Percentiles rank a stretch among this genome's conserved stretches.
These are phyloP conservation scores for Chaunax sp. DNA, from an alignment of 2,797 vertebrate genomes.

Conservation along the genomic window DNA sequence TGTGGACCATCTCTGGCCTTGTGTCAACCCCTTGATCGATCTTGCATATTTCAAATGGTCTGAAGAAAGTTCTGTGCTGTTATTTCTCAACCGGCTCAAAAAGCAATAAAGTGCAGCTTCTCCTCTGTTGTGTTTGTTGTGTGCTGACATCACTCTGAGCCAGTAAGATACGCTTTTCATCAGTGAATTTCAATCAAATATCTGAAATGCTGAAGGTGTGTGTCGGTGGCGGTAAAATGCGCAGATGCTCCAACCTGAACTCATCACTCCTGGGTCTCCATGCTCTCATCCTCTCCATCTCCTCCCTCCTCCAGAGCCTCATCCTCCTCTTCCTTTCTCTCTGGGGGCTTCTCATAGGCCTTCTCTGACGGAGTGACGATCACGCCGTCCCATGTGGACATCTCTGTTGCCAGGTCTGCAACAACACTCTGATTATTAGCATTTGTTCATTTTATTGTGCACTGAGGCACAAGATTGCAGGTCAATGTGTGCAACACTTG, in stretches of 20 bases:
- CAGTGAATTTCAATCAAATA: too few relatives aligned
- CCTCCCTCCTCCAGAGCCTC: slow-evolving; percentile 91
- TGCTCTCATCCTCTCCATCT: slow-evolving; percentile 94
- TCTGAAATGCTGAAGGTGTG: too few relatives aligned
- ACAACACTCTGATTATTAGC: not conserved
- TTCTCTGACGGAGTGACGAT: slow-evolving; percentile 98
- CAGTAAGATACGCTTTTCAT: too few relatives aligned
- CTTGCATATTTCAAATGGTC: too few relatives aligned
- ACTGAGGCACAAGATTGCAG: too few relatives aligned
- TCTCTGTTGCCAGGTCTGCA: slow-evolving; percentile 91
- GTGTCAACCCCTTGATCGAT: too few relatives aligned
- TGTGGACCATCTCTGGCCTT: not conserved
- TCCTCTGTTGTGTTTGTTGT: too few relatives aligned
- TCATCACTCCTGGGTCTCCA: slow-evolving; percentile 95
- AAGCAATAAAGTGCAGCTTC: too few relatives aligned
- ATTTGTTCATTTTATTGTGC: not conserved
- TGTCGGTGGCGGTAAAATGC: not conserved
- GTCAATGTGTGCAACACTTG: too few relatives aligned
- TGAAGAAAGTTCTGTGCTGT: too few relatives aligned
- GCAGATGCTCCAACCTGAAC: slow-evolving; percentile 20
- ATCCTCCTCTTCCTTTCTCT: slow-evolving; percentile 97
- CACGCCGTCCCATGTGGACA: slow-evolving; percentile 98
- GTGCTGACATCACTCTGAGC: too few relatives aligned
- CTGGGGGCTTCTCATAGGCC: slow-evolving; percentile 95
- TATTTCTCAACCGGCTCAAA: too few relatives aligned